Evolutionary conservation across 2,797 vertebrate genomes (phyloP), one percentile per base, ranked within the genome.

Genomic region (Oryzias dopingdopingensis): DNA sequence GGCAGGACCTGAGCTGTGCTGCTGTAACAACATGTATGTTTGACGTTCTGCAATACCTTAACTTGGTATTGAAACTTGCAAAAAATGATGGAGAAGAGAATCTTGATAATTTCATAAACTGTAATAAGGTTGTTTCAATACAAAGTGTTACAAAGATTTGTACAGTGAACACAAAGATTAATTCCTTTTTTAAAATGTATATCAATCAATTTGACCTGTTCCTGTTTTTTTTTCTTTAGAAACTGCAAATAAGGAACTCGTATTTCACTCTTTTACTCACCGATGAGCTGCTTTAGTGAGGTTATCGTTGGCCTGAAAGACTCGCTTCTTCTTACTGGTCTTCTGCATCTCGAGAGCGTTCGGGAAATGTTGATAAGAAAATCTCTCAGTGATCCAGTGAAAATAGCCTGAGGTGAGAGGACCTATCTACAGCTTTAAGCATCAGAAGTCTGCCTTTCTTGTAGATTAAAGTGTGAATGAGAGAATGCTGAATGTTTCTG

Each of bases 281-380:
- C 23, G 54, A 40, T 47, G 56, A 54, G 79, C 57, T 56, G 65
- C 55, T 59, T 78, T 78, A 10, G 41, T 24, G 49, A 65, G 53
- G 29, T 65, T 29, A 3, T 10, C 5, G 4, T 23, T 42, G 17
- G 12, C 64, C 62, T 56, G 54, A 49, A 53, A 56, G 40, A 10
- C 52, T 42, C 1, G 61, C 42, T 59, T 80, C 64, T 77, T 80
- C 65, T 52, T 52, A 6, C 42, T 68, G 20, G 18, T 53, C 59
- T 66, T 72, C 80, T 75, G 72, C 83, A 85, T 85, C 49, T 83
- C 62, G 8, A 53, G 42, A 62, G 15, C 22, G 1, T 32, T 52
- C 32, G 45, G 56, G 14, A 52, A 46, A 32, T 44, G 44, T 8
- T 14, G 50, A 48, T 18, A 6, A 12, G 23, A 37, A 37, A 57